phyloP scores from a whole-genome alignment of 23 tunicate species.

The Trididemnum clinides region DNA sequence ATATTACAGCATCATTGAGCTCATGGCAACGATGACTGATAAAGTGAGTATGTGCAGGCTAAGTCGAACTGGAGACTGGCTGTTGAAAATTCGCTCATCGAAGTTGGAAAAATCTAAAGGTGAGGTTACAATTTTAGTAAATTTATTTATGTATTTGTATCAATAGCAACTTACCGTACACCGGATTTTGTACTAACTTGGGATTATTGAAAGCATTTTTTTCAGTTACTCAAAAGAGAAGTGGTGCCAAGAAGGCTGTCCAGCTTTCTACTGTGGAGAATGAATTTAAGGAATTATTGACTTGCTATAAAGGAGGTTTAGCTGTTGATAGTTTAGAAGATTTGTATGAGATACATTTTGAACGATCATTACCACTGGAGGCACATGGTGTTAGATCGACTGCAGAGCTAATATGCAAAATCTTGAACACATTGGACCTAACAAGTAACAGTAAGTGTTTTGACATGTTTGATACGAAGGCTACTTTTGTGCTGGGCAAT shows the following conservation, averaged over 20 bases:
- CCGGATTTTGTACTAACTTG: too few species aligned
- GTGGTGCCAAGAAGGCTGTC: too few species aligned
- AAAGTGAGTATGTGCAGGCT: conserved; percentile 56
- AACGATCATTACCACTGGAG: conserved; percentile 13
- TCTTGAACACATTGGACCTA: conserved; percentile 16
- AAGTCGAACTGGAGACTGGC: conserved; percentile 67
- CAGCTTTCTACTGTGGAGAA: neutral
- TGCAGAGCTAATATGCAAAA: conserved; percentile 6
- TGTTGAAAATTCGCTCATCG: conserved; percentile 21
- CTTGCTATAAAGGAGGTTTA: conserved; percentile 50
- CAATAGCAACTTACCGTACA: too few species aligned
- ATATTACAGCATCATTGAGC: conserved; percentile 78
- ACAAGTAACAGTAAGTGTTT: conserved; percentile 26
- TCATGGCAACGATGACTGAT: conserved; percentile 64
- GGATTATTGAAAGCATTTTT: too few species aligned
- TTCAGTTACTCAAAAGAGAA: too few species aligned
- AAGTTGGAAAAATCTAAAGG: neutral
- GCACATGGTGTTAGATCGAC: conserved; percentile 1
- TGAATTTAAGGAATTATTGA: conserved; percentile 48
- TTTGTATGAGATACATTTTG: conserved; percentile 55
- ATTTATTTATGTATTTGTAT: too few species aligned
- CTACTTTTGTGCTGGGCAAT: too few species aligned
- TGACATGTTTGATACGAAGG: neutral
- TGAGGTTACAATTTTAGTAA: too few species aligned
- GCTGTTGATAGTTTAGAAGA: conserved; percentile 36